Evolutionary conservation across 2,888 invertebrate genomes (phyloP).

Genomic region (Loripinus fragilis): DNA sequence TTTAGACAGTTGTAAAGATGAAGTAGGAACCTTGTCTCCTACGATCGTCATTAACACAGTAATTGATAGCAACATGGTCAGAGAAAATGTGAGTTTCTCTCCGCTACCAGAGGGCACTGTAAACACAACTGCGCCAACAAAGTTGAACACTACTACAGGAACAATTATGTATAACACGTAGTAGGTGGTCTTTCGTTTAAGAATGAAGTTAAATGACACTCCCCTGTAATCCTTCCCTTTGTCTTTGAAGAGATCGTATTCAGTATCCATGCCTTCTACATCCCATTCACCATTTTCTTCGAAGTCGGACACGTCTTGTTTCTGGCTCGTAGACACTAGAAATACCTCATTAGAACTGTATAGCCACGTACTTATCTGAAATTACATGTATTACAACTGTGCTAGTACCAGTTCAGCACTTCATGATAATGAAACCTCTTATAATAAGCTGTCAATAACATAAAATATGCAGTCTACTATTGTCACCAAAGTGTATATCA

Average conservation of each 20-base stretch:
- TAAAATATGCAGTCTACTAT: too few species aligned
- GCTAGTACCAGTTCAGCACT: too few species aligned
- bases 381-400: too few species aligned
- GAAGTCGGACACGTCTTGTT: background rate
- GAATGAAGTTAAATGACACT: background rate
- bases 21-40: slow-evolving; percentile 10
- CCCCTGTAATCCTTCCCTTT: background rate
- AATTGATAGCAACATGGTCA: slow-evolving; percentile 1
- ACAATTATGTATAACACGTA: background rate
- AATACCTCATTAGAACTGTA: background rate
- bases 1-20: background rate
- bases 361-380: background rate
- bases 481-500: too few species aligned
- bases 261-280: background rate
- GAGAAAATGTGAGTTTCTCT: slow-evolving; percentile 3
- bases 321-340: background rate
- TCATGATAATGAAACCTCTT: too few species aligned
- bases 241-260: background rate
- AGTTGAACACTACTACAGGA: background rate
- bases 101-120: background rate
- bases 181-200: background rate
- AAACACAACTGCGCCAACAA: background rate
- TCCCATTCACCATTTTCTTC: slow-evolving; percentile 6
- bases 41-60: background rate
- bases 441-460: too few species aligned